Conservation (phyloP, 1,140 invertebrate genomes). For the Meloidogyne floridensis region DNA sequence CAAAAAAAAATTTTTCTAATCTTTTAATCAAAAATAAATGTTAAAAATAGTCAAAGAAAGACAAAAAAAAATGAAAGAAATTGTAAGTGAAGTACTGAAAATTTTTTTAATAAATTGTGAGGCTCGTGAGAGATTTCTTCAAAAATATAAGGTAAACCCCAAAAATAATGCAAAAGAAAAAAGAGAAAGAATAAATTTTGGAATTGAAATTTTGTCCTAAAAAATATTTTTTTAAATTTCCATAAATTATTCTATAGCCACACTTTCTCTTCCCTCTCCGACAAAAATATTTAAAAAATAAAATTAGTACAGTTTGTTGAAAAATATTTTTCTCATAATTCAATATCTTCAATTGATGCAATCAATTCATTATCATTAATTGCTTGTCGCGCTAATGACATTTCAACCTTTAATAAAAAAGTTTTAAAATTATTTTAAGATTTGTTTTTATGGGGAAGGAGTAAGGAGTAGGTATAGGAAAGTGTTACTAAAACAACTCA, state of each 20-base stretch:
- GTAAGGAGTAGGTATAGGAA: too few species aligned
- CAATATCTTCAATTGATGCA: constrained; percentile 32
- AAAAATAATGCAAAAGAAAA: too few species aligned
- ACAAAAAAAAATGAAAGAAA: not conserved
- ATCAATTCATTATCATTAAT: constrained; percentile 45
- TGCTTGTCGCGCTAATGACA: constrained; percentile 33
- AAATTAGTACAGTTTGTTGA: not conserved
- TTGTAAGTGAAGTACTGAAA: not conserved
- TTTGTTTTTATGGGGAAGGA: too few species aligned
- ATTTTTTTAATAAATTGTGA: too few species aligned
- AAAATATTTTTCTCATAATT: not conserved
- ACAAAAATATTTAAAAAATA: not conserved
- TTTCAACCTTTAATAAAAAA: constrained; percentile 39
- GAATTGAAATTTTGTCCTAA: too few species aligned
- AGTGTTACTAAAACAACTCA: too few species aligned
- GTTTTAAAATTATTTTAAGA: not conserved
- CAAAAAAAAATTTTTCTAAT: not conserved
- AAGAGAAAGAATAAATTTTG: too few species aligned
- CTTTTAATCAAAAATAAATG: not conserved
- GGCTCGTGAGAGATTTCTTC: too few species aligned
- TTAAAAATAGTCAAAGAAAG: not conserved
- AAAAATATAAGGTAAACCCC: too few species aligned
- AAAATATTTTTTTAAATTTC: too few species aligned
- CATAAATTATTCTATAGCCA: too few species aligned
- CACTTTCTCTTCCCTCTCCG: too few species aligned